Base-by-base conservation (phyloP, 2,888 invertebrate genomes). In the Amphipyra tragopoginis region DNA sequence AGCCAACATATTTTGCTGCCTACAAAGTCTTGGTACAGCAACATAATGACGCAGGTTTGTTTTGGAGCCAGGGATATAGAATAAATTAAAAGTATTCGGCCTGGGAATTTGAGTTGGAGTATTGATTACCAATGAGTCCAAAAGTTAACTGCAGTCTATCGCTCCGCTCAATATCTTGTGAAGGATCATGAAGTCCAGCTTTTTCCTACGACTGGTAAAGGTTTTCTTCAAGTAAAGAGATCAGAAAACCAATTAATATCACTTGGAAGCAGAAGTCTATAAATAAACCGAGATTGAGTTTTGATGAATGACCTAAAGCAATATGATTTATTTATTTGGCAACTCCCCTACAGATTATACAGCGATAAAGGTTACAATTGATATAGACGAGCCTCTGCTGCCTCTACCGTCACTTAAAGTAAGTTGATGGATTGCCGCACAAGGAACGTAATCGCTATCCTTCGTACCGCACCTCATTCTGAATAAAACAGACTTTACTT, bases 241-340 rank as follows among this genome's bases (percentile, higher is more conserved):
- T 53, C 26, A 13, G 44, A 44, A 64, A 56, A 56, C 36, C 56
- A 67, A 74, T 71, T 63, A 50, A 62, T 64, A 60, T 49, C 50
- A 52, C 36, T 53, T 42, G 26, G 47, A 55, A 61, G 38, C 36
- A 65, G 53, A 34, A 61, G 56, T 63, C 57, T 58, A 73, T 75
- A 78, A 80, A 84, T 79, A 83, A 80, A 80, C 55, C 60, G 58
- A 68, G 68, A 81, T 78, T 78, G 81, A 75, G 63, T 80, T 87
- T 85, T 89, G 88, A 90, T 87, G 85, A 86, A 90, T 86, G 86
- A 80, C 75, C 68, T 65, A 65, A 73, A 75, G 70, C 72, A 77
- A 73, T 81, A 80, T 85, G 86, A 86, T 87, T 88, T 85, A 87
- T 88, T 88, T 86, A 89, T 89, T 87, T 84, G 81, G 80, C 80